A percentile compares a stretch with the other conserved stretches of the same genome.
Evolutionary conservation across 2,797 vertebrate genomes (phyloP).

Genomic region (Catamblyrhynchus diadema): DNA sequence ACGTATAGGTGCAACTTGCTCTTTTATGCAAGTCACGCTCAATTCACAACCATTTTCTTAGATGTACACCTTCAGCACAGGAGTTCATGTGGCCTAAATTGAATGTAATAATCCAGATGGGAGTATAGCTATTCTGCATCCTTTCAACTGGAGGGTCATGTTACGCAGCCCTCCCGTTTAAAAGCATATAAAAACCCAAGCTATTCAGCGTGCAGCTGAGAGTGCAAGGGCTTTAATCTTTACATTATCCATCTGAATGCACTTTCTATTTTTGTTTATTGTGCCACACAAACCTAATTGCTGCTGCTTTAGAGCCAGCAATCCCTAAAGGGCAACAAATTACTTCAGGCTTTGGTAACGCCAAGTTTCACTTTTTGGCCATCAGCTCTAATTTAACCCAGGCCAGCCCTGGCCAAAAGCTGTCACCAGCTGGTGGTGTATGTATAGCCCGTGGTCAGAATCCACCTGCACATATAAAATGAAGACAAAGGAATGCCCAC

Average conservation of each 20-base stretch:
- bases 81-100: constrained; percentile 69
- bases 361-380: background rate
- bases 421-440: background rate
- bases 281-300: constrained; percentile 19
- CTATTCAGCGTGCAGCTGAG: constrained; percentile 27
- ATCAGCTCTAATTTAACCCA: background rate
- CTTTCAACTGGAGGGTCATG: constrained; percentile 58
- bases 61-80: constrained; percentile 69
- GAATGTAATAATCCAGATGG: constrained; percentile 72
- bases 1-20: constrained; percentile 54
- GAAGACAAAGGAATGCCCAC: background rate
- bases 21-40: constrained; percentile 69
- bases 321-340: background rate
- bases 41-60: constrained; percentile 69
- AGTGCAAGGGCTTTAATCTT: constrained; percentile 50
- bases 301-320: background rate
- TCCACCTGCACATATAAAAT: constrained; percentile 11
- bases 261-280: constrained; percentile 55
- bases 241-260: constrained; percentile 10
- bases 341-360: background rate
- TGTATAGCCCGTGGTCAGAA: background rate
- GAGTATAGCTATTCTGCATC: constrained; percentile 54
- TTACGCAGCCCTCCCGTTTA: constrained; percentile 53
- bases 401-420: background rate
- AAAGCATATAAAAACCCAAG: constrained; percentile 48